Conservation (phyloP, 2,113 vertebrate species). For the Atlantisia rogersi region DNA sequence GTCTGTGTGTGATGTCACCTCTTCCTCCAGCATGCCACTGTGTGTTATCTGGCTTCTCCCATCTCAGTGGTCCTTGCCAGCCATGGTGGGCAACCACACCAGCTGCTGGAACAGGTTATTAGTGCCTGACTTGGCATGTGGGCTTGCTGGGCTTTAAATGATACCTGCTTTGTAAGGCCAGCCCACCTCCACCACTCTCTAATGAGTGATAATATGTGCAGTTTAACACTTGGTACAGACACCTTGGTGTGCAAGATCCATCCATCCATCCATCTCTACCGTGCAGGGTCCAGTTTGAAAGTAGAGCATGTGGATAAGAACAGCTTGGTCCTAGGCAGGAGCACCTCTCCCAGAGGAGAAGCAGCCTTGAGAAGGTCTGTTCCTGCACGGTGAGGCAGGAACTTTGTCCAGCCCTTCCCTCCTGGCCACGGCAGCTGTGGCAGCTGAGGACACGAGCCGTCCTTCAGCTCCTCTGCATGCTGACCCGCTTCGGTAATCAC, state of each 20-base stretch:
- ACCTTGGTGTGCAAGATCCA: background rate
- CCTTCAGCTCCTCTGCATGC: background rate
- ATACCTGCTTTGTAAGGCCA: background rate
- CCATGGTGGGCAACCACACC: background rate
- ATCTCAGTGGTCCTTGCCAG: background rate
- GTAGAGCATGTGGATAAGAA: background rate
- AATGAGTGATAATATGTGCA: rapidly evolving
- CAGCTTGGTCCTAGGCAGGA: background rate
- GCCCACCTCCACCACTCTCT: background rate
- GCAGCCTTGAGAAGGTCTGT: background rate
- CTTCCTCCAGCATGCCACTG: background rate
- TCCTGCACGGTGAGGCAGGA: rapidly evolving
- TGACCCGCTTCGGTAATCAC: background rate
- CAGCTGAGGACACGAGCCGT: rapidly evolving
- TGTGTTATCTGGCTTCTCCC: rapidly evolving
- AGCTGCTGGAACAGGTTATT: background rate
- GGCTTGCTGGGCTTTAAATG: background rate
- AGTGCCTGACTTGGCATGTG: rapidly evolving
- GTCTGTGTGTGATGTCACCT: no score
- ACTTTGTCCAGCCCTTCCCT: rapidly evolving
- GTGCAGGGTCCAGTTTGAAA: background rate
- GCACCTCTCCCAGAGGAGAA: background rate
- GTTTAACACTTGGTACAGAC: background rate
- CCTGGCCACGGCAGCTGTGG: rapidly evolving
- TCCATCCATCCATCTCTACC: background rate